Evolutionary conservation across 2,797 vertebrate species (phyloP).

Genomic region (Smutsia temminckii): DNA sequence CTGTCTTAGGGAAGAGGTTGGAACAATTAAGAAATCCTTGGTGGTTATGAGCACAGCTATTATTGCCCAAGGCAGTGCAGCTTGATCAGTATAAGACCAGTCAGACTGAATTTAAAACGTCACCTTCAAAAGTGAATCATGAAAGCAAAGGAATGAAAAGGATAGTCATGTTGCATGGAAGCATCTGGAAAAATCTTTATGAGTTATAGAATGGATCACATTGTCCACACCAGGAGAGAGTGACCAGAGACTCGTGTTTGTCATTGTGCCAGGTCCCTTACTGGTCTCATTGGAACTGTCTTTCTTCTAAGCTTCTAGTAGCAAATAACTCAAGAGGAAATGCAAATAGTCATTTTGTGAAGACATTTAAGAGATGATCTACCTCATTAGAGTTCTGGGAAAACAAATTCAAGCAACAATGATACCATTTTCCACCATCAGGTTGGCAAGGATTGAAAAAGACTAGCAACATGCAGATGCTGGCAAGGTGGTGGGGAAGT

Average conservation of each 20-base stretch:
- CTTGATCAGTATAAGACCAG: conserved; percentile 37
- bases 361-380: neutral
- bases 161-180: neutral
- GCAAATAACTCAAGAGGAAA: neutral
- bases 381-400: neutral
- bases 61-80: conserved; percentile 45
- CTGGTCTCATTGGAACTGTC: neutral
- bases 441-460: conserved; percentile 34
- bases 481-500: neutral
- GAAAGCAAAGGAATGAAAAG: neutral
- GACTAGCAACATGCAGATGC: neutral
- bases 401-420: neutral
- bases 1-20: conserved; percentile 46
- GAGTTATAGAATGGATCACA: neutral
- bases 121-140: conserved; percentile 56
- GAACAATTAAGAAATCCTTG: conserved; percentile 68
- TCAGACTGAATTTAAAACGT: conserved; percentile 48
- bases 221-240: neutral
- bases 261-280: neutral
- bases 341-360: too few species aligned
- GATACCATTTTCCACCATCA: neutral
- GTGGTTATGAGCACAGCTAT: conserved; percentile 63
- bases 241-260: neutral
- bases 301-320: neutral
- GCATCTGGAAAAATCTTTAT: neutral